Evolutionary conservation across 2,888 invertebrate species (phyloP), one percentile per base, ranked within the genome.

Genomic region (Meliscaeva auricollis): DNA sequence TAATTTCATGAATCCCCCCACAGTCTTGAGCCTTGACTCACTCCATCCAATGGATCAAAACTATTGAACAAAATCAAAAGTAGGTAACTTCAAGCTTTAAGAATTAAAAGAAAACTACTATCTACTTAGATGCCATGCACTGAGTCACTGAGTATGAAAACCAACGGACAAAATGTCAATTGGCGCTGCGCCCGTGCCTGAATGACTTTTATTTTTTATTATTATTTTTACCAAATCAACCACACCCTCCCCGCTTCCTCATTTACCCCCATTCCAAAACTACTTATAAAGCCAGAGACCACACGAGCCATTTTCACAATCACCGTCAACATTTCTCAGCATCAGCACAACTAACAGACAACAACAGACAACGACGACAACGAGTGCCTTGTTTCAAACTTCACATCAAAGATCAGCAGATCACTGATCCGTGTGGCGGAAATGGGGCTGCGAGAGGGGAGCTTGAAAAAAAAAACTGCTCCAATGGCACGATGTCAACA

Each of bases 281-380:
- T 38, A 38, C 35, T 38, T 38, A 52, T 22, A 38, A 6, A 74
- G 30, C 44, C 46, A 17, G 48, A 68, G 62, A 83, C 82, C 78
- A 78, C 83, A 83, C 78, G 83, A 83, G 78, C 78, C 83, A 78
- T 78, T 74, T 83, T 78, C 69, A 83, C 78, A 83, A 78, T 74
- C 78, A 69, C 73, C 78, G 78, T 78, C 73, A 73, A 78, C 73
- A 78, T 78, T 83, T 78, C 78, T 78, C 68, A 83, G 78, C 73
- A 78, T 82, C 66, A 76, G 35, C 70, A 72, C 64, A 76, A 73
- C 54, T 30, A 15, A 54, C 81, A 64, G 72, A 82, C 82, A 77
- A 62, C 68, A 68, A 72, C 77, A 81, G 77, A 77, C 76, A 77
- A 81, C 76, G 56, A 66, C 79, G 68, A 82, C 76, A 73, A 68